Evolutionary conservation across 2,888 invertebrate species (phyloP), one percentile per base, ranked within the genome.

Genomic region (Protodeltote pygarga): DNA sequence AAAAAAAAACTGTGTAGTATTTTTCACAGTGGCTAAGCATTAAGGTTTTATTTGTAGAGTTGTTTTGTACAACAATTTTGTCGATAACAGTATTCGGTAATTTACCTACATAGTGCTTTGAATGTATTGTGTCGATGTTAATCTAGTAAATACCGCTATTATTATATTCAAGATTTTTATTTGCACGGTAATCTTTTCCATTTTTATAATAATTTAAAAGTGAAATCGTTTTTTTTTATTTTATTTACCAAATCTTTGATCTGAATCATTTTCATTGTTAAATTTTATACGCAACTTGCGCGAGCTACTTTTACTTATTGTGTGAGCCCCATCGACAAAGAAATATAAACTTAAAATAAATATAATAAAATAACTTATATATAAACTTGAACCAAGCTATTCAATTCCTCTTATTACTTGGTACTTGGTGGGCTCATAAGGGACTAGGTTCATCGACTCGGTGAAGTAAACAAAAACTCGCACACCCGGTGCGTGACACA

Each of bases 371-470:
- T n/a, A n/a, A n/a, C n/a, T n/a, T n/a, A n/a, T n/a, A n/a, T n/a
- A n/a, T n/a, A n/a, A 25, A 16, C 35, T 19, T 28, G 8, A n/a
- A 8, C n/a, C 25, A 20, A 38, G 4, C 9, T 40, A 8, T 11
- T 33, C 27, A 29, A 34, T 32, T 44, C n/a, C 35, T 45, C 32
- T 28, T 61, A 46, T 45, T 46, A 33, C 16, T 11, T 17, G 33
- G 52, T 38, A 46, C 38, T 45, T 41, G 28, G 15, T 42, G 8
- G 20, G 16, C 24, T 57, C 21, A 15, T 38, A 27, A 46, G 23
- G 37, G 42, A 51, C 32, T 51, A 38, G 34, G 68, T 59, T 65
- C 64, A 60, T 32, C 46, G 68, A 67, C 68, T 47, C 15, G 10
- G 27, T n/a, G 34, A 24, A 28, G 20, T 49, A 50, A 11, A 59